These are phyloP conservation scores for Neodiprion pinetum DNA, from an alignment of 1,140 invertebrate genomes.

Conservation along the genomic window DNA sequence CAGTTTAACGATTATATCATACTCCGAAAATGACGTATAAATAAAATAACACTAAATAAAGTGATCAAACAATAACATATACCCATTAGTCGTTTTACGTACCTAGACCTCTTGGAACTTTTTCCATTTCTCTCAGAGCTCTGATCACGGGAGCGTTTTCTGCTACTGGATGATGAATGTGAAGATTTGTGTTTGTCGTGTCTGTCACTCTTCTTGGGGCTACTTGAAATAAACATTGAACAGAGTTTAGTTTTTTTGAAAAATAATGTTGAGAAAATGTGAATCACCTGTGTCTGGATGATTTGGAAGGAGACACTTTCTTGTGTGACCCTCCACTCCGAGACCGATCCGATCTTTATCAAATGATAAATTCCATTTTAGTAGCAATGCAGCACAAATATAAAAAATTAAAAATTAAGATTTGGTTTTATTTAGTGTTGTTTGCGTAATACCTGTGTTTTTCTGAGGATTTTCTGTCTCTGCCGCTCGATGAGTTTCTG, in stretches of 20 bases:
- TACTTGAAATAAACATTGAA: conserved; percentile 34
- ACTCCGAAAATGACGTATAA: too few species aligned
- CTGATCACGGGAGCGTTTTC: conserved; percentile 76
- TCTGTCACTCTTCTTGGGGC: conserved; percentile 60
- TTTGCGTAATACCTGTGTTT: conserved; percentile 48
- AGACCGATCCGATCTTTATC: conserved; percentile 56
- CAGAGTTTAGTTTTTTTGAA: conserved; percentile 23
- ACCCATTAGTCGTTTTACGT: conserved; percentile 35
- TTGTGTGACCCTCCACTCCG: conserved; percentile 61
- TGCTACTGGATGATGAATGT: conserved; percentile 62
- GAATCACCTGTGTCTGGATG: conserved; percentile 62
- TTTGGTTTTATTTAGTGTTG: conserved; percentile 12
- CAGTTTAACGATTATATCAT: background rate
- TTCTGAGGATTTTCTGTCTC: conserved; percentile 53
- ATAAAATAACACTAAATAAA: background rate
- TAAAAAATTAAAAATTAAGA: background rate
- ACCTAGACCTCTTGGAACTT: conserved; percentile 74
- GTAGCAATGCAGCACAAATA: background rate
- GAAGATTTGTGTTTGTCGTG: conserved; percentile 56
- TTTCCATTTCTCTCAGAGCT: conserved; percentile 71
- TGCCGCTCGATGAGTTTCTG: conserved; percentile 50
- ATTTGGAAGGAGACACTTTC: conserved; percentile 65
- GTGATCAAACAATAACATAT: background rate
- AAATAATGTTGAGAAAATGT: conserved; percentile 22
- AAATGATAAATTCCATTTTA: conserved; percentile 15